Evolutionary conservation across 2,113 vertebrate species (phyloP), one percentile per base, ranked within the genome.

Genomic region (Equus quagga): DNA sequence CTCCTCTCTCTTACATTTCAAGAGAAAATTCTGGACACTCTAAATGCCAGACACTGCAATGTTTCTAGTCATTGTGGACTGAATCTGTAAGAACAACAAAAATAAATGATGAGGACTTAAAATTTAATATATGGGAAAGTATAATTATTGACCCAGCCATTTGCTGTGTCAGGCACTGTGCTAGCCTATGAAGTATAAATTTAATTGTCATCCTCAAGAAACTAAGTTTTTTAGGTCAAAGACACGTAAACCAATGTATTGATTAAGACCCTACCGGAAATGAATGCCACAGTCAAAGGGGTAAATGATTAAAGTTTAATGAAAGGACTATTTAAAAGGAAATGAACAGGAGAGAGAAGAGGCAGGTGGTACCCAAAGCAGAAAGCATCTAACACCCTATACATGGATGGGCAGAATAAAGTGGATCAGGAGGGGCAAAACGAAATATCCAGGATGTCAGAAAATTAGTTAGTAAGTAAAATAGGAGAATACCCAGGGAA

Each of bases 31-130:
- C 0, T 89, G 54, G 26, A 65, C 89, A 72, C 64, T 78, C 80
- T 92, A 98, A 98, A 90, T 97, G 97, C 97, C 88, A 90, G 93
- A 97, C 62, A 91, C 24, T 1, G 0, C 97, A 95, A 49, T 4
- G 1, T 44, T 83, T 82, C 8, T 31, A 62, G 49, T 97, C 41
- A 73, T 98, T 67, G 49, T 46, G 54, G 76, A 89, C 56, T 94
- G 49, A 87, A 95, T 70, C 10, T 58, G 9, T 4, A 94, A n/a
- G 2, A 23, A 9, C 2, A 31, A 94, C 49, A 28, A 83, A 93
- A 89, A 93, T 8, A 70, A 82, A 86, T 85, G 65, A 36, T 73
- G 24, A 62, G 2, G 19, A 51, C 36, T 76, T 7, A 79, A 93
- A 84, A 86, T 84, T 41, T 65, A 70, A 92, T 84, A 76, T 56